phyloP scores from a whole-genome alignment of 2,797 vertebrate species.

The Phalanger gymnotis region DNA sequence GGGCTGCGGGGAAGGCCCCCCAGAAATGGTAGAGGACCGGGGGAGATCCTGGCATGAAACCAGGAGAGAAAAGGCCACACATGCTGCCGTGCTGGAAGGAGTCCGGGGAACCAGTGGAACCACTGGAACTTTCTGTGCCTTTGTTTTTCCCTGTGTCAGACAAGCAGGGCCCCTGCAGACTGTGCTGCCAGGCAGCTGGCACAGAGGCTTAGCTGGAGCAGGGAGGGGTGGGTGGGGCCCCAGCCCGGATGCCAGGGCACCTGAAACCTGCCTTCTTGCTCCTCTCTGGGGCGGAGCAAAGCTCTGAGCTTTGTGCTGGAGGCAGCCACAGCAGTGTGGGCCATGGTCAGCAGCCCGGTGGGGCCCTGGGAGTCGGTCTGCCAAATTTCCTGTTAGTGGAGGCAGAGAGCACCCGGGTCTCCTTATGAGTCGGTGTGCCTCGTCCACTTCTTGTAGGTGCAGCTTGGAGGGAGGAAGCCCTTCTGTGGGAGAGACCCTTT shows the following conservation, averaged over 20 bases:
- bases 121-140: not conserved
- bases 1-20: not conserved
- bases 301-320: not conserved
- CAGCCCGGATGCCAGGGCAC: not conserved
- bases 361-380: not conserved
- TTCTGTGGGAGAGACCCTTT: constrained; percentile 31
- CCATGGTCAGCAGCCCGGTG: not conserved
- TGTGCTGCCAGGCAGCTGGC: not conserved
- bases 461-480: not conserved
- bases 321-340: not conserved
- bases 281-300: not conserved
- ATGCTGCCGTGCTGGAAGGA: not conserved
- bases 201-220: not conserved
- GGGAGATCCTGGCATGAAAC: not conserved
- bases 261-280: not conserved
- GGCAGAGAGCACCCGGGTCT: not conserved
- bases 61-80: too few relatives aligned
- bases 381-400: not conserved
- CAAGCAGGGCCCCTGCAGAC: not conserved
- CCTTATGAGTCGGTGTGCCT: not conserved
- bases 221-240: not conserved
- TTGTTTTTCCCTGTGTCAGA: not conserved
- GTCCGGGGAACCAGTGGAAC: too few relatives aligned
- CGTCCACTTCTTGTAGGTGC: not conserved
- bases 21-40: not conserved